Evolutionary conservation across 2,888 invertebrate genomes (phyloP), one percentile per base, ranked within the genome.

Genomic region (Eucera pruinosa): DNA sequence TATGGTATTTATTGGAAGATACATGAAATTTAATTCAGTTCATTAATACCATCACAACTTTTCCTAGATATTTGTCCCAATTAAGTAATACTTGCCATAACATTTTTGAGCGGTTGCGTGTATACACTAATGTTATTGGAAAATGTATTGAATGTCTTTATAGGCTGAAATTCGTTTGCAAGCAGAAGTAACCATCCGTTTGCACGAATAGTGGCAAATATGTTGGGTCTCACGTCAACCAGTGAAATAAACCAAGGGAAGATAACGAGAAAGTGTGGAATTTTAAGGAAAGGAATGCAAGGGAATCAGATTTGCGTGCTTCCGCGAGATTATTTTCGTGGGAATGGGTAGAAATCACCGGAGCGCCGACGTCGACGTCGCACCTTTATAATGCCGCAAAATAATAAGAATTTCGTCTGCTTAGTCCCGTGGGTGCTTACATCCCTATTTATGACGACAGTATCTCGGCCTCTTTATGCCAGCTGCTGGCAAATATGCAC

Each of bases 371-470:
- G 79, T 55, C 74, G 72, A 74, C 64, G 72, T 43, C 36, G 54
- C 61, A 65, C 47, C 36, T 61, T 61, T 33, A 81, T 78, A 84
- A 84, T 64, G 78, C 45, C 50, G 80, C 77, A 73, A 80, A 89
- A 89, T 90, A 88, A 88, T 89, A 88, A 84, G 85, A 89, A 83
- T 88, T 85, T 83, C 73, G 76, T 73, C 65, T 77, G 85, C 81
- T 85, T 78, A 84, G 82, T 80, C 84, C 81, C 85, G 67, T 71
- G 81, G 74, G 80, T 73, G 75, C 72, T 80, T 77, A 73, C 65
- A 83, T 72, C 70, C 68, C 76, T 86, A 88, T 89, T 88, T 89
- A 86, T 77, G 82, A 48, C 78, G 83, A 83, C 78, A 78, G 73
- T 81, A 77, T 84, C 80, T 60, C 68, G 45, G 47, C 43, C 55